These are phyloP conservation scores for Furnarius figulus DNA, from an alignment of 2,113 vertebrate species.

Conservation along the genomic window DNA sequence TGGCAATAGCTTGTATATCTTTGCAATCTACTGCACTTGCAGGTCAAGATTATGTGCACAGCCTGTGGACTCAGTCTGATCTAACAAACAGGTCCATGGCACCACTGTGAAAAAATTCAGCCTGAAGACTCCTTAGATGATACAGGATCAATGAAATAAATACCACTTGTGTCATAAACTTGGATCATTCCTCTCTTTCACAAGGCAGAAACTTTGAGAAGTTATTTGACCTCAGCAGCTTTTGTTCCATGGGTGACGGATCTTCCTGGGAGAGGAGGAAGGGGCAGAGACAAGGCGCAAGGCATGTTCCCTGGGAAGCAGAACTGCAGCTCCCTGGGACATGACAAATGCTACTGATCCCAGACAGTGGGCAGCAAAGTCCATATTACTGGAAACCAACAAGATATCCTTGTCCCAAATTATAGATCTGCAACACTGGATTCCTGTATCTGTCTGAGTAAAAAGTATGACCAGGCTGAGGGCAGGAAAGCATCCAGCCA, in stretches of 20 bases:
- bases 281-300: not conserved
- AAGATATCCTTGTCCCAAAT: not conserved
- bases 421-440: rapidly evolving
- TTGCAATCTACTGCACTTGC: not conserved
- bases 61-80: not conserved
- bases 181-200: not conserved
- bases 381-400: not conserved
- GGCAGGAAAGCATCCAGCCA: not conserved
- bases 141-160: not conserved
- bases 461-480: not conserved
- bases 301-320: rapidly evolving
- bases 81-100: not conserved
- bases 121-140: not conserved
- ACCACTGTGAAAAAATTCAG: not conserved
- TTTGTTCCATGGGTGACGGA: not conserved
- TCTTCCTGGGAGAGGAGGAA: not conserved
- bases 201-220: not conserved
- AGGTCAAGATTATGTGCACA: not conserved
- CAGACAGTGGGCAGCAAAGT: not conserved
- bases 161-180: not conserved
- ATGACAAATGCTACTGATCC: not conserved
- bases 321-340: rapidly evolving
- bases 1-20: not conserved
- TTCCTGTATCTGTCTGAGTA: not conserved
- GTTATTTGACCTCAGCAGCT: not conserved